phyloP scores from a whole-genome alignment of 2,888 invertebrate genomes.

The Deroplatys truncata region DNA sequence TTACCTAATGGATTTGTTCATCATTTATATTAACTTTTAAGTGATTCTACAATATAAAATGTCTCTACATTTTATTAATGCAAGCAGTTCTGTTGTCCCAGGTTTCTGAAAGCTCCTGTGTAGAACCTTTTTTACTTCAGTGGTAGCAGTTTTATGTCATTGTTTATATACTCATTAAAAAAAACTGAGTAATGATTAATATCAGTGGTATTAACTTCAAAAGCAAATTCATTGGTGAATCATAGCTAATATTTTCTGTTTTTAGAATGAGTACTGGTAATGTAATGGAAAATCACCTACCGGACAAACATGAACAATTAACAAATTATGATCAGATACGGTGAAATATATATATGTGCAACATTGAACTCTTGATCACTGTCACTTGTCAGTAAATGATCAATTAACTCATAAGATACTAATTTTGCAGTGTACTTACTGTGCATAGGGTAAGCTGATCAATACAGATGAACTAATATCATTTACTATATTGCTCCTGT shows the following conservation, averaged over 20 bases:
- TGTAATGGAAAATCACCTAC: background rate
- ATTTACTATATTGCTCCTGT: background rate
- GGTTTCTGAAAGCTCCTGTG: background rate
- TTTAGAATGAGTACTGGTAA: background rate
- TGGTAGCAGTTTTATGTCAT: background rate
- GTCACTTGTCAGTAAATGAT: no score
- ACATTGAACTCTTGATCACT: no score
- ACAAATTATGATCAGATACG: background rate
- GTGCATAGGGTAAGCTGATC: background rate
- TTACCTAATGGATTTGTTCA: no score
- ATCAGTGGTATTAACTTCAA: background rate
- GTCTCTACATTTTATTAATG: background rate
- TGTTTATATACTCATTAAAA: background rate
- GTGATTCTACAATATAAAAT: background rate
- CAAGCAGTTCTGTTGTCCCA: background rate
- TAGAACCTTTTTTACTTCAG: background rate
- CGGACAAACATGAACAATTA: background rate
- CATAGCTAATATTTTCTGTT: background rate
- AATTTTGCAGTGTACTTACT: background rate
- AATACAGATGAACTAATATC: background rate
- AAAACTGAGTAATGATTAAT: background rate
- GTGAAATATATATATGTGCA: background rate
- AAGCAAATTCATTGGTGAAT: background rate
- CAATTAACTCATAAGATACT: no score
- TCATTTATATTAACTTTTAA: background rate